A percentile compares a stretch with the other conserved stretches of the same genome.
phyloP scores from a whole-genome alignment of 2,797 vertebrate species.

The Cottoperca gobio region DNA sequence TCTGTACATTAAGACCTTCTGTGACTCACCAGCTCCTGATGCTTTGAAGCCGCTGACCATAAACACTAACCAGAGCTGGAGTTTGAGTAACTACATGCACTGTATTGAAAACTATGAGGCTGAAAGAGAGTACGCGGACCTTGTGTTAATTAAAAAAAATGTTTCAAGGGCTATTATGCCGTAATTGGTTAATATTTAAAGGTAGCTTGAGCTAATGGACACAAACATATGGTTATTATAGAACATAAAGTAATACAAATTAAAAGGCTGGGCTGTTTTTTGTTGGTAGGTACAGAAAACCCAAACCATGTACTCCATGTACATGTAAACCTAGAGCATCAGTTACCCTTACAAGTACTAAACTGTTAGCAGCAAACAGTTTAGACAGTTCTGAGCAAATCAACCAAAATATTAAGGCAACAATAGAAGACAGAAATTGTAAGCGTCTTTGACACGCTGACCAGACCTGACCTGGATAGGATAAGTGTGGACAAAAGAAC shows the following conservation, averaged over 20 bases:
- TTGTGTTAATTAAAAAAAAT: too few species aligned
- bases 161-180: not conserved
- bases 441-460: conserved; percentile 22
- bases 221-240: not conserved
- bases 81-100: not conserved
- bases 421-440: conserved; percentile 9
- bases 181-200: not conserved
- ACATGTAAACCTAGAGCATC: conserved; percentile 12
- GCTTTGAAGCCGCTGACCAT: not conserved
- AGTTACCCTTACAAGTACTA: not conserved
- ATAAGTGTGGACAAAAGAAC: not conserved
- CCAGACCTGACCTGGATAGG: conserved; percentile 7
- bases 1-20: not conserved
- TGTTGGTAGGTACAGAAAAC: not conserved
- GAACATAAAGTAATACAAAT: not conserved
- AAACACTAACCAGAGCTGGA: not conserved
- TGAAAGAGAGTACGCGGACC: not conserved
- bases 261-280: not conserved
- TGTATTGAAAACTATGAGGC: not conserved
- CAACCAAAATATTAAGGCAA: not conserved
- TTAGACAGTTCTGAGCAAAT: not conserved
- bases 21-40: not conserved
- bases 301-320: not conserved
- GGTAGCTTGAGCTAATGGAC: not conserved
- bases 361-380: not conserved